These are phyloP conservation scores for Xestia ashworthii DNA, from an alignment of 2,888 invertebrate species.

Conservation along the genomic window DNA sequence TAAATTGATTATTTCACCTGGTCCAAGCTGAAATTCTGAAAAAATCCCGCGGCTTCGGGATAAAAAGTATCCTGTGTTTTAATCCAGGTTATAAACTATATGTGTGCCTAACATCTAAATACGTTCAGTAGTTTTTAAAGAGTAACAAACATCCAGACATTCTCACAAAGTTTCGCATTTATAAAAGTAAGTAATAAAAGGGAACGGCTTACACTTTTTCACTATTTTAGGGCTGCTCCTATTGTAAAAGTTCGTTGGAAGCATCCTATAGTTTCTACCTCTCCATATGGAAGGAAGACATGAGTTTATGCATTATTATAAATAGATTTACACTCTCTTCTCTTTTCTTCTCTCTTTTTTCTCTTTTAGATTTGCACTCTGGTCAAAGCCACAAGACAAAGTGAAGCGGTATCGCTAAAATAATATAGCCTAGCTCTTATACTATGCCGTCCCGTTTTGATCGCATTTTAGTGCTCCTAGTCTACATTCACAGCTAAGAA, in stretches of 20 bases:
- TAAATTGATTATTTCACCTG: too few relatives aligned
- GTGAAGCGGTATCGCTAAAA: conserved; percentile 29
- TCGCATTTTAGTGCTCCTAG: conserved; percentile 43
- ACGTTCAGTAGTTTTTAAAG: too few relatives aligned
- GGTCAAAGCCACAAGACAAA: conserved; percentile 10
- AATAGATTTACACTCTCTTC: not conserved
- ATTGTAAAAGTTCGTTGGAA: too few relatives aligned
- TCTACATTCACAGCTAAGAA: conserved; percentile 30
- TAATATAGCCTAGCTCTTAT: conserved; percentile 15
- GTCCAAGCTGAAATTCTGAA: not conserved
- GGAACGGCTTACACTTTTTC: too few relatives aligned
- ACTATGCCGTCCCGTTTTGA: conserved; percentile 32
- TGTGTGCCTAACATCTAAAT: too few relatives aligned
- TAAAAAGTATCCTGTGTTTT: not conserved
- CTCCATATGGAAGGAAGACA: rapidly evolving
- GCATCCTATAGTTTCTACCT: not conserved
- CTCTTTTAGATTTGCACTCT: too few relatives aligned
- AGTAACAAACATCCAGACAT: too few relatives aligned
- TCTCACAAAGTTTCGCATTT: too few relatives aligned
- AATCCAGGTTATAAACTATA: too few relatives aligned
- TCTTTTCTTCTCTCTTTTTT: too few relatives aligned
- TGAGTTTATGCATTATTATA: not conserved
- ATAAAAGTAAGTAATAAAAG: too few relatives aligned
- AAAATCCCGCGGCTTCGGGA: not conserved
- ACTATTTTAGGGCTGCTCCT: too few relatives aligned